These are phyloP conservation scores for Pipa parva DNA, from an alignment of 2,113 vertebrate species.

Conservation along the genomic window DNA sequence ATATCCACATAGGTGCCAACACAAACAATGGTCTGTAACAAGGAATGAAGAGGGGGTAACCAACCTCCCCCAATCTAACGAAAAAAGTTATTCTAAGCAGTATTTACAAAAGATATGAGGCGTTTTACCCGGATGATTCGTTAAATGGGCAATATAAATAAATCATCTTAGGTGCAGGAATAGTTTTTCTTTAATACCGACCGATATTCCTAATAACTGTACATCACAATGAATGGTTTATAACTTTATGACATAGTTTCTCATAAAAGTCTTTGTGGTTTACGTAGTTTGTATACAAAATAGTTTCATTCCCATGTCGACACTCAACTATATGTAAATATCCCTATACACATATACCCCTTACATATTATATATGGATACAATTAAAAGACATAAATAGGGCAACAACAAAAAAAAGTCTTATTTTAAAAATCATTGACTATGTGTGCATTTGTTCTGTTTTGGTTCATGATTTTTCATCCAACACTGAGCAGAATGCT, in stretches of 20 bases:
- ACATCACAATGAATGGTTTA: conserved; percentile 15
- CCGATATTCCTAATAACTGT: conserved; percentile 20
- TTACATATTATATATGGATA: conserved; percentile 28
- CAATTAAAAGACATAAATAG: conserved; percentile 36
- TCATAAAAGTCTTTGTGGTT: conserved; percentile 28
- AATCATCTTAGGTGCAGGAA: conserved; percentile 4
- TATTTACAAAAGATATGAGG: conserved; percentile 23
- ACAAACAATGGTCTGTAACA: conserved; percentile 25
- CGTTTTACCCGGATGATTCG: not conserved
- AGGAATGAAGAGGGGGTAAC: conserved; percentile 9
- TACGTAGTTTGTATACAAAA: conserved; percentile 36
- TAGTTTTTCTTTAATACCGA: conserved; percentile 35
- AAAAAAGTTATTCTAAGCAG: conserved; percentile 7
- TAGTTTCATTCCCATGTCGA: conserved; percentile 29
- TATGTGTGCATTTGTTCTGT: conserved; percentile 43
- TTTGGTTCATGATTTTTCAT: conserved; percentile 52
- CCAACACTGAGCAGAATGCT: conserved; percentile 44
- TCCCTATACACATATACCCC: conserved; percentile 37
- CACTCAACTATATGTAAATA: conserved; percentile 30
- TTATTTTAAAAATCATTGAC: conserved; percentile 16
- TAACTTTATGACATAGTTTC: conserved; percentile 31
- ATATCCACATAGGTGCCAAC: conserved; percentile 17
- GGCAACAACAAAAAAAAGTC: conserved; percentile 26
- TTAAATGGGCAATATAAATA: conserved; percentile 33
- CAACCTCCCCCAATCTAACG: not conserved